phyloP scores from a whole-genome alignment of 2,888 invertebrate genomes.

The Atrina japonica region DNA sequence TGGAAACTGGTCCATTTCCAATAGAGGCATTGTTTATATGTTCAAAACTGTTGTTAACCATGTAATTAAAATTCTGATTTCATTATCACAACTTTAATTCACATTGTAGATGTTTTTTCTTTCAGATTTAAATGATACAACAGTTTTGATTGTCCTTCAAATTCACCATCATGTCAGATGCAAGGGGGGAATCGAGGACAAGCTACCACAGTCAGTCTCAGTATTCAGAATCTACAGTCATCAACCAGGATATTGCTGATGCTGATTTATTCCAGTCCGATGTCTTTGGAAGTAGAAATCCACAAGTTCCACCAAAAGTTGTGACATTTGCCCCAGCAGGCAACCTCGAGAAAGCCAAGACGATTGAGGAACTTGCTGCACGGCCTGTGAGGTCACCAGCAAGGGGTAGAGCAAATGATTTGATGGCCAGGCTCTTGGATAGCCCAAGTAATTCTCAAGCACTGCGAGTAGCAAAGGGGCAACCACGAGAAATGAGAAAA shows the following conservation, averaged over 20 bases:
- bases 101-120: neutral
- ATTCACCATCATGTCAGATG: conserved; percentile 49
- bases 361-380: conserved; percentile 56
- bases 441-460: conserved; percentile 70
- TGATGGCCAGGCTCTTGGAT: conserved; percentile 69
- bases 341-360: conserved; percentile 43
- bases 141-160: neutral
- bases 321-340: conserved; percentile 51
- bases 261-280: conserved; percentile 61
- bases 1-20: too few relatives aligned
- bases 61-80: too few relatives aligned
- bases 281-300: conserved; percentile 14
- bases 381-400: conserved; percentile 37
- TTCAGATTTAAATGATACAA: neutral
- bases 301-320: conserved; percentile 39
- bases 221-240: conserved; percentile 69
- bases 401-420: conserved; percentile 57
- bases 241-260: conserved; percentile 65
- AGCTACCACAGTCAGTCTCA: conserved; percentile 64
- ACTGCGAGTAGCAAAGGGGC: conserved; percentile 45
- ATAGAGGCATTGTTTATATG: too few relatives aligned
- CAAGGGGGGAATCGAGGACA: conserved; percentile 60
- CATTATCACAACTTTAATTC: too few relatives aligned
- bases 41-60: too few relatives aligned
- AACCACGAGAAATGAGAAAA: conserved; percentile 18